Evolutionary conservation across 2,797 vertebrate species (phyloP).

Genomic region (Poliocrania exsul): DNA sequence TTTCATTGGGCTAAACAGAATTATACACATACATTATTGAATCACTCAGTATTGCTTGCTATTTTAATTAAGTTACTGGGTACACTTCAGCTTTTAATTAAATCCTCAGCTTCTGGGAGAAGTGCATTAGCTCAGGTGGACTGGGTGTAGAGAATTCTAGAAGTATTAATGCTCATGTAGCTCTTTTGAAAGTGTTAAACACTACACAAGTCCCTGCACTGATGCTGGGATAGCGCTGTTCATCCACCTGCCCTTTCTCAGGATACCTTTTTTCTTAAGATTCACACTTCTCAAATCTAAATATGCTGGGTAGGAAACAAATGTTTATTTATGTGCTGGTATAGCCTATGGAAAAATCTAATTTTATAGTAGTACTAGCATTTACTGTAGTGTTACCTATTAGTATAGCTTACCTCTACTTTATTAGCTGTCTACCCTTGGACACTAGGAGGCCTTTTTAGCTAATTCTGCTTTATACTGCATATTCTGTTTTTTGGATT

Average conservation of each 20-base stretch:
- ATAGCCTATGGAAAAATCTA: neutral
- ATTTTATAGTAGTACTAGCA: neutral
- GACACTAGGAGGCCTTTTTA: neutral
- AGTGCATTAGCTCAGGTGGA: neutral
- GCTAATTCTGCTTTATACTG: neutral
- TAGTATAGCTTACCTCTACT: neutral
- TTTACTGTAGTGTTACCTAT: neutral
- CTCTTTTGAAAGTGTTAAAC: neutral
- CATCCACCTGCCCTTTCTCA: neutral
- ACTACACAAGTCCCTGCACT: neutral
- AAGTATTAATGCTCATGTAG: neutral
- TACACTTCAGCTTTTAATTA: slow-evolving; percentile 65
- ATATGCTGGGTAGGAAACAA: neutral
- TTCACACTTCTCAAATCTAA: neutral
- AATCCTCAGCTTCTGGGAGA: slow-evolving; percentile 54
- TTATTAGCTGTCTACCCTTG: neutral
- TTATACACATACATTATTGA: slow-evolving; percentile 33
- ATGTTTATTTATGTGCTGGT: neutral
- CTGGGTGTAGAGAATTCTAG: neutral
- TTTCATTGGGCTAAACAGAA: slow-evolving; percentile 57
- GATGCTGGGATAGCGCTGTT: neutral
- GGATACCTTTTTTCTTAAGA: neutral
- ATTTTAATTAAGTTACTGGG: slow-evolving; percentile 65
- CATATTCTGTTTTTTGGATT: neutral
- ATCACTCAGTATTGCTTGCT: slow-evolving; percentile 43